Evolutionary conservation across 2,113 vertebrate genomes (phyloP).

Genomic region (Serilophus lunatus): DNA sequence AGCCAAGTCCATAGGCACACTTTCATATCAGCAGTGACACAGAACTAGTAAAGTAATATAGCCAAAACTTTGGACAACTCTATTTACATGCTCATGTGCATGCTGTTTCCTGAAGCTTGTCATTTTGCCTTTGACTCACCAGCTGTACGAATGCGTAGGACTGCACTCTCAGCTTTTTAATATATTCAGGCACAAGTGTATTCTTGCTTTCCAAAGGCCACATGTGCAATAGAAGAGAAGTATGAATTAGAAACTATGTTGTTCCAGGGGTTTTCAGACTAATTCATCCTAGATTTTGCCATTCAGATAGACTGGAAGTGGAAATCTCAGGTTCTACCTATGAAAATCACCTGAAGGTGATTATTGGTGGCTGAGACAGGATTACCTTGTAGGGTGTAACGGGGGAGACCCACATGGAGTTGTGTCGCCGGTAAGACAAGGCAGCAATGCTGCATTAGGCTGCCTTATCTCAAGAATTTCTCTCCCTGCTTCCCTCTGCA

Average conservation of each 20-base stretch:
- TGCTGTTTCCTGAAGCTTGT: not conserved
- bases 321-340: not conserved
- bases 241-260: not conserved
- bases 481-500: not conserved
- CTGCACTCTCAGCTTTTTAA: not conserved
- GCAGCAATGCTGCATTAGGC: accelerated
- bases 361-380: not conserved
- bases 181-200: not conserved
- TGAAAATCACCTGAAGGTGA: not conserved
- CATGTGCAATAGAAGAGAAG: not conserved
- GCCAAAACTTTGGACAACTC: not conserved
- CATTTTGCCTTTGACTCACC: not conserved
- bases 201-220: not conserved
- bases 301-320: not conserved
- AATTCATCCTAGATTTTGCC: not conserved
- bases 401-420: not conserved
- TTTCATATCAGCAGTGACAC: not conserved
- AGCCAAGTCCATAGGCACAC: not conserved
- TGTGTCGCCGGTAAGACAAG: not conserved
- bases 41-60: not conserved
- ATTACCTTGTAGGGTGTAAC: not conserved
- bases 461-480: not conserved
- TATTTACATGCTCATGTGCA: not conserved
- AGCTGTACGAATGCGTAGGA: not conserved
- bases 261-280: not conserved